Evolutionary conservation across 2,113 vertebrate genomes (phyloP), one percentile per base, ranked within the genome.

Genomic region (Solea solea): DNA sequence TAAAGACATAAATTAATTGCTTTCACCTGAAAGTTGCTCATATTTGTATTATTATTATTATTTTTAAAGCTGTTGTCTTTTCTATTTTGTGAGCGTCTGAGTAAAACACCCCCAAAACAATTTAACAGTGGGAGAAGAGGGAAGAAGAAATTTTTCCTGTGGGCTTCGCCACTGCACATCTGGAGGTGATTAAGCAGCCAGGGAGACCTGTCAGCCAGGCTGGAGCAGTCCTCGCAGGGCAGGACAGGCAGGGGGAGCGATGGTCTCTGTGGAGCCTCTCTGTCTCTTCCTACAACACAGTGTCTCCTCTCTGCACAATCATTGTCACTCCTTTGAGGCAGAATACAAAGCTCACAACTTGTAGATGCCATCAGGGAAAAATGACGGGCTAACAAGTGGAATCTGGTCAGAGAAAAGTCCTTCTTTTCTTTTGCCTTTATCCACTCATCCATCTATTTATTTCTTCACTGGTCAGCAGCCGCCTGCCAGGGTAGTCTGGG

Each of bases 111-210:
- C 12, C 4, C 11, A 13, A 93, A 92, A 83, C 78, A 84, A 83
- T 69, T 68, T 25, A 84, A 53, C 76, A 80, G 68, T 74, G 82
- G 49, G 67, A 72, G 50, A 69, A 8, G 2, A 53, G 27, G 54
- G 42, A 62, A 21, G 21, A 21, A 21, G 21, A 21, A 39, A 80
- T 14, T 89, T 73, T 75, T 50, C 83, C 84, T 88, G 53, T 76
- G 80, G 85, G 72, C 75, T 89, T 82, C 77, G 76, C 79, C 85
- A 82, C 78, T 65, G 53, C 74, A 88, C 93, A 94, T 94, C 91
- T 94, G 93, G 91, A 94, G 89, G 78, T 76, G 68, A 93, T 94
- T 85, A 91, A 76, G 56, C 64, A 89, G 78, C 49, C 78, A 54
- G 76, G 77, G 70, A 85, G 86, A 89, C 83, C 90, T 91, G 90